Conservation (phyloP, 2,113 vertebrate species). For the Phoenicopterus ruber region DNA sequence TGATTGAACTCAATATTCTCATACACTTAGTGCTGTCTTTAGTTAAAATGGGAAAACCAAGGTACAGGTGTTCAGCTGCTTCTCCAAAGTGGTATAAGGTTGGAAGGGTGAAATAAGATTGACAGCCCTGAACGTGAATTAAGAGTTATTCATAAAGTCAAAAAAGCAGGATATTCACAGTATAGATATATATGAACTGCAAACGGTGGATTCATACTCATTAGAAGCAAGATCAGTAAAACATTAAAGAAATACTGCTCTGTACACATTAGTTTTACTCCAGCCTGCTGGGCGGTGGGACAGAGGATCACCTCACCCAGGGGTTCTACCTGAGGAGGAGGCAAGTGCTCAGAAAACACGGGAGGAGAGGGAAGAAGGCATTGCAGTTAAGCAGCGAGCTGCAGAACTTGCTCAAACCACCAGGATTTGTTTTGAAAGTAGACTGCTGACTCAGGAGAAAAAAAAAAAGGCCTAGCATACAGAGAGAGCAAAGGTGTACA, state of each 20-base stretch:
- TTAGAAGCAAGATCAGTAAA: neutral
- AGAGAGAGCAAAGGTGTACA: neutral
- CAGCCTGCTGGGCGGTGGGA: neutral
- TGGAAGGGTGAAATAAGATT: neutral
- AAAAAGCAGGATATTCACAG: neutral
- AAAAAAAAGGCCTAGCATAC: neutral
- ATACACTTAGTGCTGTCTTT: neutral
- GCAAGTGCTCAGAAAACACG: accelerated
- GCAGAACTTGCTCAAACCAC: neutral
- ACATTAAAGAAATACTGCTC: neutral
- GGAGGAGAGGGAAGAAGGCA: neutral
- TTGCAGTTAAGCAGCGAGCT: neutral
- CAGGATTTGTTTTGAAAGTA: neutral
- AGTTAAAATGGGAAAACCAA: accelerated
- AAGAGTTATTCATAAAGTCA: neutral
- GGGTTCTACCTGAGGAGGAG: neutral
- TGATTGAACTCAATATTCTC: neutral
- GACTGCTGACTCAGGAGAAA: neutral
- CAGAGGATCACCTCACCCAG: accelerated
- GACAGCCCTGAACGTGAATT: neutral
- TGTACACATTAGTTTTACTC: accelerated
- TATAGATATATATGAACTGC: accelerated
- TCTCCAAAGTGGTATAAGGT: neutral
- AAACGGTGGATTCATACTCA: accelerated
- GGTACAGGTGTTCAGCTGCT: neutral